Evolutionary conservation across 2,113 vertebrate genomes (phyloP).

Genomic region (Oncorhynchus clarkii): DNA sequence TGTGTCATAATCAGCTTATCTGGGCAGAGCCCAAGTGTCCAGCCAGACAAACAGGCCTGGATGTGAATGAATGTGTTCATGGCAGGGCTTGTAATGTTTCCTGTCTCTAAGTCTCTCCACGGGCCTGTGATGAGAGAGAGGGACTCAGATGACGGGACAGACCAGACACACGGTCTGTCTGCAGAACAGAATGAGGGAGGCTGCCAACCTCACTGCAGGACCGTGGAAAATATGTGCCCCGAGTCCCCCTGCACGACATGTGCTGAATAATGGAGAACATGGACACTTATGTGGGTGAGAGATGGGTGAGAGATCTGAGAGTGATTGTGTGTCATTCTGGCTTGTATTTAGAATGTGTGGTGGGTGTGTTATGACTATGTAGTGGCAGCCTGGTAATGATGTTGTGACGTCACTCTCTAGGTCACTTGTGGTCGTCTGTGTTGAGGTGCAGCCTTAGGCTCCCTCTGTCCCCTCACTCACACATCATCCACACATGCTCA

Average conservation of each 20-base stretch:
- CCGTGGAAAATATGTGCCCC: conserved; percentile 24
- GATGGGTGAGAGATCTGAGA: no score
- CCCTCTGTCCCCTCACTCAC: conserved; percentile 6
- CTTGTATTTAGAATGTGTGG: no score
- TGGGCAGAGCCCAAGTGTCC: conserved; percentile 55
- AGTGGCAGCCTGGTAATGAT: background rate
- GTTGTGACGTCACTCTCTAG: background rate
- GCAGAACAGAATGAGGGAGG: conserved; percentile 20
- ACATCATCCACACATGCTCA: background rate
- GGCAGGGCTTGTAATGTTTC: conserved; percentile 52
- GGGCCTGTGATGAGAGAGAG: conserved; percentile 23
- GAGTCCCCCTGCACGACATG: no score
- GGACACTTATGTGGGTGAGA: background rate
- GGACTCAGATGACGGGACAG: conserved; percentile 39
- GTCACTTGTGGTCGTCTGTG: background rate
- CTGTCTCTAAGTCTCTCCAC: conserved; percentile 17
- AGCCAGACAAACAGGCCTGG: conserved; percentile 51
- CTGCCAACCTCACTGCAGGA: conserved; percentile 31
- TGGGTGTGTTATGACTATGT: background rate
- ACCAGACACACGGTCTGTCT: conserved; percentile 14
- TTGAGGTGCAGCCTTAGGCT: conserved; percentile 22
- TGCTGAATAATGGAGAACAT: conserved; percentile 6
- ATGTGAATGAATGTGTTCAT: conserved; percentile 62
- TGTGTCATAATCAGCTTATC: conserved; percentile 70
- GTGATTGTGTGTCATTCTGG: no score